phyloP scores from a whole-genome alignment of 2,888 invertebrate species.

The Cyclophora punctaria region DNA sequence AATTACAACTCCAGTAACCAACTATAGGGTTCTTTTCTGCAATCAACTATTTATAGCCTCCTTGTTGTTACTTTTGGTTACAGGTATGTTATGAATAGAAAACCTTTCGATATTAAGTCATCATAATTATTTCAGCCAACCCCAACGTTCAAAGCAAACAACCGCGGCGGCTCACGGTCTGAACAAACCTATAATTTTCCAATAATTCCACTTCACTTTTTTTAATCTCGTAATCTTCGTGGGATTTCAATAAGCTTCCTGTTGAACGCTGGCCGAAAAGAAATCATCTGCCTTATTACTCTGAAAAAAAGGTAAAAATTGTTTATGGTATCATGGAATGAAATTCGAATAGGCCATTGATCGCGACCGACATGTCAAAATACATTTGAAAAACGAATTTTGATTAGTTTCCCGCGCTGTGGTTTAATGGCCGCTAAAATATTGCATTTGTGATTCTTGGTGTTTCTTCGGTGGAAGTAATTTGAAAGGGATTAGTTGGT shows the following conservation, averaged over 20 bases:
- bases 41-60: neutral
- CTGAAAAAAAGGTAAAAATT: conserved; percentile 44
- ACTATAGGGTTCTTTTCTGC: neutral
- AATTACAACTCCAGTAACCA: neutral
- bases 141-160: conserved; percentile 27
- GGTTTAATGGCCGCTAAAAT: conserved; percentile 60
- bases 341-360: conserved; percentile 39
- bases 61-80: neutral
- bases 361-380: conserved; percentile 57
- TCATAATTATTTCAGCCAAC: conserved; percentile 45
- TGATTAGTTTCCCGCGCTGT: conserved; percentile 30
- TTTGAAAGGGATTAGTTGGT: conserved; percentile 56
- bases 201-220: conserved; percentile 66
- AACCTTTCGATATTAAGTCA: conserved; percentile 17
- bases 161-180: conserved; percentile 34
- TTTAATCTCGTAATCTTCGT: conserved; percentile 61
- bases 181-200: conserved; percentile 58
- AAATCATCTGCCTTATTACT: conserved; percentile 47
- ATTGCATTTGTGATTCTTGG: conserved; percentile 36
- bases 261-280: conserved; percentile 48
- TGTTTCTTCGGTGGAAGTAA: conserved; percentile 38
- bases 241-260: conserved; percentile 66
- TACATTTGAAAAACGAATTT: conserved; percentile 43
- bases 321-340: conserved; percentile 60
- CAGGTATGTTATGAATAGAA: conserved; percentile 1